Evolutionary conservation across 1,140 invertebrate genomes (phyloP).

Genomic region (Trichonephila clavipes): DNA sequence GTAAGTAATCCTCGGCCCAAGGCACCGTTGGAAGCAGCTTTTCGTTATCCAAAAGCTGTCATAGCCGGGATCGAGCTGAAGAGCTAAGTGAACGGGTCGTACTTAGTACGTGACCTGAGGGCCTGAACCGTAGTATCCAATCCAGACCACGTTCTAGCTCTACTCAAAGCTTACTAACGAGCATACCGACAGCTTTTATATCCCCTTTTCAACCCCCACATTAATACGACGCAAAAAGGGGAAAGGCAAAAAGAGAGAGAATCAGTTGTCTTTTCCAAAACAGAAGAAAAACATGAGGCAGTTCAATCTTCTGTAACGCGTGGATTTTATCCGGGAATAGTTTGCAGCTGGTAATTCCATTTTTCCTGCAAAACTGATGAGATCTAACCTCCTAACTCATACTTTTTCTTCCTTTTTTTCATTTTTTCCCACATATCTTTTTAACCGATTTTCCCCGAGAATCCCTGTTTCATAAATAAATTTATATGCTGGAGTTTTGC

Average conservation of each 20-base stretch:
- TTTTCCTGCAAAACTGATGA: neutral
- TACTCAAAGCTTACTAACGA: slow-evolving; percentile 75
- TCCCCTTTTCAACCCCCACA: slow-evolving; percentile 42
- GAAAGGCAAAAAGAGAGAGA: slow-evolving; percentile 32
- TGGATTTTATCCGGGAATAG: slow-evolving; percentile 41
- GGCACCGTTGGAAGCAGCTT: slow-evolving; percentile 67
- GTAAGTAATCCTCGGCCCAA: slow-evolving; percentile 69
- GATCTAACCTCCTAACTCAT: neutral
- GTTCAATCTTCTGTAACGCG: slow-evolving; percentile 55
- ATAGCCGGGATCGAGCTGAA: slow-evolving; percentile 53
- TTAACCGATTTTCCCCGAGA: neutral
- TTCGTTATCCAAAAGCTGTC: slow-evolving; percentile 72
- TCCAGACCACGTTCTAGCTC: slow-evolving; percentile 64
- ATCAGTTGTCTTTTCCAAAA: slow-evolving; percentile 64
- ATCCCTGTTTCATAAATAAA: neutral
- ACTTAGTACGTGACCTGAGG: slow-evolving; percentile 73
- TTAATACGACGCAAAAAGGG: slow-evolving; percentile 65
- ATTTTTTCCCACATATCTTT: neutral
- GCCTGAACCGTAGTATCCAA: slow-evolving; percentile 73
- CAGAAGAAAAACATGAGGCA: slow-evolving; percentile 20
- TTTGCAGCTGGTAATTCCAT: slow-evolving; percentile 47
- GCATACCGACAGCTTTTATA: slow-evolving; percentile 72
- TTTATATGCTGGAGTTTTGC: neutral
- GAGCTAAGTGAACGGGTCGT: slow-evolving; percentile 72
- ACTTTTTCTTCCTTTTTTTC: neutral